These are phyloP conservation scores for Albula glossodonta DNA, from an alignment of 2,113 vertebrate species.

Conservation along the genomic window DNA sequence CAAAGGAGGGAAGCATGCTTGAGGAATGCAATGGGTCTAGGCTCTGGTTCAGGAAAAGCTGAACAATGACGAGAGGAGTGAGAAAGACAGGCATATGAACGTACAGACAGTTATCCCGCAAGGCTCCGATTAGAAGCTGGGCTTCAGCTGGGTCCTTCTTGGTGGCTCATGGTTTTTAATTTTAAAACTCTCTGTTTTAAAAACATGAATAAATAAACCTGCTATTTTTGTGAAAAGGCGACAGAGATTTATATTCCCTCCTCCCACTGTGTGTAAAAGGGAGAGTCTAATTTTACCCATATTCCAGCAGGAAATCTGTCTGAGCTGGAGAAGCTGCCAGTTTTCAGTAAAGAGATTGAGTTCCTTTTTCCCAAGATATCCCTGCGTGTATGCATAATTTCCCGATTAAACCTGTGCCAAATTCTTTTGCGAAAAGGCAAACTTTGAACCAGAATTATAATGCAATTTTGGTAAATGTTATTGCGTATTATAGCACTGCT, in stretches of 20 bases:
- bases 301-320: neutral
- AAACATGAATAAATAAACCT: neutral
- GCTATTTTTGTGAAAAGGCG: neutral
- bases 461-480: too few species aligned
- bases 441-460: slow-evolving; percentile 28
- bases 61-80: too few species aligned
- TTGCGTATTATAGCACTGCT: too few species aligned
- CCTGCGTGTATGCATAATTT: neutral
- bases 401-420: slow-evolving; percentile 35
- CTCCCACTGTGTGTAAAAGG: neutral
- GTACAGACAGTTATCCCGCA: neutral
- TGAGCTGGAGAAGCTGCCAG: neutral
- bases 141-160: neutral
- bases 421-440: slow-evolving; percentile 48
- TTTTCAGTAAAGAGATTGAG: neutral
- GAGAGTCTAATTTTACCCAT: neutral
- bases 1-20: neutral
- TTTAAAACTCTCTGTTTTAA: neutral
- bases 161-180: too few species aligned
- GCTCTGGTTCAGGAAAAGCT: neutral
- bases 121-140: neutral
- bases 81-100: neutral
- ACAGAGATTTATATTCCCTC: neutral
- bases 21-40: neutral
- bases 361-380: neutral